Percentiles rank a stretch among this genome's conserved stretches.
phyloP scores from a whole-genome alignment of 1,140 invertebrate species.

The Pomacea maculata region DNA sequence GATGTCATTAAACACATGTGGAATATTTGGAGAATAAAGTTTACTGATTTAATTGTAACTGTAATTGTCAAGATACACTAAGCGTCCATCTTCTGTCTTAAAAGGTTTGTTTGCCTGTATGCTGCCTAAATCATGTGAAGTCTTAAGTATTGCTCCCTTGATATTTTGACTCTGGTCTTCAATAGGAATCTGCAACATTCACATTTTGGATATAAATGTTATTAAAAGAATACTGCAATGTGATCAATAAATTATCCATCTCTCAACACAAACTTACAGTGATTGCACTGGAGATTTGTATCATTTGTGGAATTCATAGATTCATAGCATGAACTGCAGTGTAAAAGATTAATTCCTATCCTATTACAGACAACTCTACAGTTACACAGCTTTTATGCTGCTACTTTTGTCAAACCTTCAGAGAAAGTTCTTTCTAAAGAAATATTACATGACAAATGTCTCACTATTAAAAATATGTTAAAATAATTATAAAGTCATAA shows the following conservation, averaged over 20 bases:
- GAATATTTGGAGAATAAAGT: background rate
- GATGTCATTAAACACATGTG: background rate
- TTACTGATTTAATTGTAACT: conserved; percentile 2
- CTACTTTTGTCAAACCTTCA: background rate
- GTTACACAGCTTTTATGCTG: background rate
- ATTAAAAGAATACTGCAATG: background rate
- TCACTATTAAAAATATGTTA: too few species aligned
- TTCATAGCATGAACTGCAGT: background rate
- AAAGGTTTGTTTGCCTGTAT: conserved; percentile 2
- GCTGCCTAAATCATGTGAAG: background rate
- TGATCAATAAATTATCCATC: background rate
- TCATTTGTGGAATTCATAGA: background rate
- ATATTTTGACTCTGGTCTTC: background rate
- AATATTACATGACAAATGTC: background rate
- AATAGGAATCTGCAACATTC: background rate
- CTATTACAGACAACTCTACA: background rate
- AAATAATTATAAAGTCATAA: too few species aligned
- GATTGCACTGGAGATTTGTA: background rate
- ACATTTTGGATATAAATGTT: background rate
- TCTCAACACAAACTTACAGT: too few species aligned
- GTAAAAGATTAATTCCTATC: background rate
- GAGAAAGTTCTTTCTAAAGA: background rate
- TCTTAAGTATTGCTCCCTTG: background rate
- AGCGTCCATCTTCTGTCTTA: conserved; percentile 12
- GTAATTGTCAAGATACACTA: conserved; percentile 18